phyloP scores from a whole-genome alignment of 2,888 invertebrate species.

The Drosophila demipolita region DNA sequence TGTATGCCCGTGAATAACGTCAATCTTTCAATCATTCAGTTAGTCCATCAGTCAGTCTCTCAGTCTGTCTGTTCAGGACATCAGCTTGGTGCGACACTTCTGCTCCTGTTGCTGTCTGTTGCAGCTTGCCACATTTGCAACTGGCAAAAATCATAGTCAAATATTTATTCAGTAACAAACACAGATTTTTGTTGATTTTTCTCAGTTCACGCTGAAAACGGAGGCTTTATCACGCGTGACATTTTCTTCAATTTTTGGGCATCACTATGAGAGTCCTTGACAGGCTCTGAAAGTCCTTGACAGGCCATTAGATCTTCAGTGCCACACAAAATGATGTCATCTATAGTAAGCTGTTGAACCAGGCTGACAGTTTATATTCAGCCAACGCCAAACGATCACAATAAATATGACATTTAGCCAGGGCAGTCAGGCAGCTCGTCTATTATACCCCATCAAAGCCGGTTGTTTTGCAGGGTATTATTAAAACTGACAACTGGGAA shows the following conservation, averaged over 20 bases:
- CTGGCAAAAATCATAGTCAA: slow-evolving; percentile 38
- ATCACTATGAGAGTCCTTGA: background rate
- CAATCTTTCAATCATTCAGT: slow-evolving; percentile 30
- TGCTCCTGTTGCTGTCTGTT: slow-evolving; percentile 13
- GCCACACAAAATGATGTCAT: background rate
- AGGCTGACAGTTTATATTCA: background rate
- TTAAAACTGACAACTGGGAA: slow-evolving; percentile 51
- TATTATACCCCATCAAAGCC: background rate
- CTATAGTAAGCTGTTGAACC: background rate
- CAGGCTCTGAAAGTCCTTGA: background rate
- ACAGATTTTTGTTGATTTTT: slow-evolving; percentile 35
- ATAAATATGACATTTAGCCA: too few species aligned
- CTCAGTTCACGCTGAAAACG: slow-evolving; percentile 13
- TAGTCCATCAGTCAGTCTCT: slow-evolving; percentile 9
- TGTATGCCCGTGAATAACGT: slow-evolving; percentile 25
- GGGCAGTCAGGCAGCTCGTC: background rate
- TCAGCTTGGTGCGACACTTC: slow-evolving; percentile 39
- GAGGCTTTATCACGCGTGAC: slow-evolving; percentile 30
- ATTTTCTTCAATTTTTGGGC: slow-evolving; percentile 39
- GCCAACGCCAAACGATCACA: background rate
- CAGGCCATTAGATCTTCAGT: slow-evolving; percentile 5
- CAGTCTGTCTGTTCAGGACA: slow-evolving; percentile 10
- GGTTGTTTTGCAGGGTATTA: slow-evolving; percentile 29
- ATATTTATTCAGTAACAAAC: slow-evolving; percentile 64
- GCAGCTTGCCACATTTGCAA: slow-evolving; percentile 23